Base-by-base conservation (phyloP, 1,140 invertebrate genomes). In the Pomacea maculata region DNA sequence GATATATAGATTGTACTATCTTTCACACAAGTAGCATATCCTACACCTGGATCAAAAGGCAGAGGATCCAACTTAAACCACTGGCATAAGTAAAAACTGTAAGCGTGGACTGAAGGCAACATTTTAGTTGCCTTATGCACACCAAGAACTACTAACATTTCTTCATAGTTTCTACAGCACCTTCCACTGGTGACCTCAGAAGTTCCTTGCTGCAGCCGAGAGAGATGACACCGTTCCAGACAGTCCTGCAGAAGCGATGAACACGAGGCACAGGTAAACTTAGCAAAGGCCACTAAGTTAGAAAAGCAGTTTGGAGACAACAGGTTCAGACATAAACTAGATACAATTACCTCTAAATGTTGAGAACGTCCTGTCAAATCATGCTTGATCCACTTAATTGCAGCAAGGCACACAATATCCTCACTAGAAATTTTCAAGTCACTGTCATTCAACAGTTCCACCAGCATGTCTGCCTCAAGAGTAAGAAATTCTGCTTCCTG, bases 31-130 rank as follows among this genome's bases (percentile, higher is more conserved):
- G 85, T 84, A 29, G 85, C 86, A 80, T 85, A 87, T 10, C 85
- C 86, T 11, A 85, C 86, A 64, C 85, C 85, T 17, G 84, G 83
- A 61, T 87, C 83, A 74, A 84, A 84, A 11, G 85, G 86, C 57
- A 86, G 52, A 21, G 82, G 80, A 25, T 80, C 75, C 15, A 87
- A 70, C 19, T 71, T 70, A 65, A 80, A 82, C 86, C 86, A 87
- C 45, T 74, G 77, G 71, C 80, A 80, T 17, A 73, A 34, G 25
- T 75, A 67, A 70, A 84, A 84, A 68, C 83, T 84, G 74, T 84
- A 84, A 65, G 83, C 83, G 73, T 84, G 81, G 29, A 81, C 82
- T 54, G 76, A 75, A 34, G 83, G 83, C 61, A 82, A 63, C 63
- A 84, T 82, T 21, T 82, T 82, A 12, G 83, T 82, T 17, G 83